These are phyloP conservation scores for Lethrus apterus DNA, from an alignment of 1,140 invertebrate species.

Conservation along the genomic window DNA sequence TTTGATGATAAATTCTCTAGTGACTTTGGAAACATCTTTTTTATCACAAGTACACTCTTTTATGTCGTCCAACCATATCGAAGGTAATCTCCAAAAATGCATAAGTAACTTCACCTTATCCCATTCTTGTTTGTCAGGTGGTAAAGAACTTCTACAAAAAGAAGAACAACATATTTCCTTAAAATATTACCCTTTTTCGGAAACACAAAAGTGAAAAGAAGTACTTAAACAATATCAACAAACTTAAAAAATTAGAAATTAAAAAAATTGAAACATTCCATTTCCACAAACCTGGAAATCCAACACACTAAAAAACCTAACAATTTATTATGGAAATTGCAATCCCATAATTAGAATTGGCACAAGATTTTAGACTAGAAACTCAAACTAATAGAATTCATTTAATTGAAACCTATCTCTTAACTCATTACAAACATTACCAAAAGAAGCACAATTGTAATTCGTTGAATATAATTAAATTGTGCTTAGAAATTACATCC, in stretches of 20 bases:
- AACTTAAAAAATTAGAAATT: neutral
- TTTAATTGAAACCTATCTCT: no score
- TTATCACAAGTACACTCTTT: slow-evolving; percentile 35
- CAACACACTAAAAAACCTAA: no score
- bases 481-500: no score
- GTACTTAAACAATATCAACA: no score
- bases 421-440: no score
- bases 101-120: slow-evolving; percentile 36
- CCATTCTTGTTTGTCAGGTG: slow-evolving; percentile 31
- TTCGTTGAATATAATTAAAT: no score
- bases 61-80: slow-evolving; percentile 30
- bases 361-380: no score
- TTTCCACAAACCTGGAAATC: no score
- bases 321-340: no score
- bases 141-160: slow-evolving; percentile 29
- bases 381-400: no score
- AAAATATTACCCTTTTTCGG: neutral
- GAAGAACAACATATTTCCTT: neutral
- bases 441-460: no score
- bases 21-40: slow-evolving; percentile 29
- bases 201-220: neutral
- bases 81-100: slow-evolving; percentile 38
- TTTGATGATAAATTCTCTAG: slow-evolving; percentile 34
- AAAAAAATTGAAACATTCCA: neutral
- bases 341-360: no score